Base-by-base conservation (phyloP, 2,888 invertebrate species). In the Eucera pruinosa region DNA sequence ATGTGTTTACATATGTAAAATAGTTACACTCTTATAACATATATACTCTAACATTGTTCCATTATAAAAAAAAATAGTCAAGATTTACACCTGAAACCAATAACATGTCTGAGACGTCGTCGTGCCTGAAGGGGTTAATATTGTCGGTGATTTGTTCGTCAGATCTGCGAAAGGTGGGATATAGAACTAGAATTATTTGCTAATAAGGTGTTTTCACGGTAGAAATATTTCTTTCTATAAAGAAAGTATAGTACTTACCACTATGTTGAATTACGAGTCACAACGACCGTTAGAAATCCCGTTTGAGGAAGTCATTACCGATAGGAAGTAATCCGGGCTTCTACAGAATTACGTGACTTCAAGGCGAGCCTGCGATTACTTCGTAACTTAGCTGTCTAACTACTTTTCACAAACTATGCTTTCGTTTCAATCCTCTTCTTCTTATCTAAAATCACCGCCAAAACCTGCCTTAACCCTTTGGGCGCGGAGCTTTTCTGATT, bases 331-430 rank as follows among this genome's bases (percentile, higher is more conserved):
- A 70, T 45, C 27, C 58, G 27, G 23, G 11, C n/a, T 70, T n/a
- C 45, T 50, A 52, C 55, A 33, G 15, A 54, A 61, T 66, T 76
- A 61, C 71, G 48, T 66, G 66, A 72, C 47, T 72, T 55, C 47
- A 36, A 71, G 50, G 61, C 52, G 55, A 66, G 30, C 6, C 36
- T 18, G 47, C 41, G 50, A 70, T 75, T 71, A 71, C 36, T 55
- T 20, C 15, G 50, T 27, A 33, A 57, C 43, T 39, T 43, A n/a
- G 36, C 13, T 13, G 27, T 18, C 58, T 43, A 58, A 43, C 58
- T 18, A 18, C 43, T 43, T 58, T 13, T 58, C 45, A n/a, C 11
- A 23, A 61, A 33, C 61, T 15, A 18, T 18, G 30, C 61, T 61
- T 47, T 47, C 33, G 11, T 61, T n/a, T 23, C 30, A n/a, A 23